phyloP scores from a whole-genome alignment of 1,140 invertebrate genomes.

The Drosophila murphyi region DNA sequence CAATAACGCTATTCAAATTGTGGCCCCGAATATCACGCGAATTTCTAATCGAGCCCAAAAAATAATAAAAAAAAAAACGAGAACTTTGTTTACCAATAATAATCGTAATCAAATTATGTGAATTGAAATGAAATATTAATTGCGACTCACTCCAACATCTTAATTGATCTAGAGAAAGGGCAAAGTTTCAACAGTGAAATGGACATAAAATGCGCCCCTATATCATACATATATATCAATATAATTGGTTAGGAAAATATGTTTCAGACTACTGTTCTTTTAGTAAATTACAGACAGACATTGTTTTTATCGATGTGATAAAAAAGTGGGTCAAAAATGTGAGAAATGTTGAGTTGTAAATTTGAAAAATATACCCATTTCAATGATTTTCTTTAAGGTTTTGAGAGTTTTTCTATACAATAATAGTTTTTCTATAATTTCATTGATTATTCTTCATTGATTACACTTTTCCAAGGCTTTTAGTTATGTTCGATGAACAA shows the following conservation, averaged over 20 bases:
- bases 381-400: too few species aligned
- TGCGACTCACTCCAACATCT: conserved; percentile 8
- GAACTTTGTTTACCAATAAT: conserved; percentile 66
- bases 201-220: neutral
- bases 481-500: neutral
- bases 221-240: conserved; percentile 1
- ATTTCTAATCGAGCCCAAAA: conserved; percentile 60
- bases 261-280: too few species aligned
- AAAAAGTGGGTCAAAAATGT: too few species aligned
- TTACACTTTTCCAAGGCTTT: neutral
- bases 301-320: too few species aligned
- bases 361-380: too few species aligned
- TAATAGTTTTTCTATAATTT: too few species aligned
- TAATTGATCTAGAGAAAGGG: conserved; percentile 2
- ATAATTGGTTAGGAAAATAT: conserved; percentile 12
- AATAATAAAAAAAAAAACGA: conserved; percentile 9
- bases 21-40: conserved; percentile 56
- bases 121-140: conserved; percentile 75
- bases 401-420: too few species aligned
- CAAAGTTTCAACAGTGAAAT: neutral
- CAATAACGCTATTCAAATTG: conserved; percentile 65
- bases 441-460: too few species aligned
- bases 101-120: conserved; percentile 75
- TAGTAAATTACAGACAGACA: too few species aligned
- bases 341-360: too few species aligned